Evolutionary conservation across 2,113 vertebrate genomes (phyloP), one percentile per base, ranked within the genome.

Genomic region (Periophthalmodon schlosseri): DNA sequence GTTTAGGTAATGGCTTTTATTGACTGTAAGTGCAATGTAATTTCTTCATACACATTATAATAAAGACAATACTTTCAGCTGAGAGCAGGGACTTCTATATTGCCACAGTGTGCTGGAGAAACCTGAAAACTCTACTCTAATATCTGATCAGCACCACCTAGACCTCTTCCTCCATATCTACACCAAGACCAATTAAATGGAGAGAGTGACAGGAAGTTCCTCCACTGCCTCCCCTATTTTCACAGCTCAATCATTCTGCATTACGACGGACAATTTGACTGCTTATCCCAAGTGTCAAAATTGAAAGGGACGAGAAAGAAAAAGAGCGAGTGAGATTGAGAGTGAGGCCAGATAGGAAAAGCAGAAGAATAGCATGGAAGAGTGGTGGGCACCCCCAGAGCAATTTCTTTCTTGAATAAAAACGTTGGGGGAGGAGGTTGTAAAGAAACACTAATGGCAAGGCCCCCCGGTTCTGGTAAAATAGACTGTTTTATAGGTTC

Each of bases 161-260:
- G 77, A 87, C 36, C 65, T 13, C 76, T 74, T 75, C 63, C 73
- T 88, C 93, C 91, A 85, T 96, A 96, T 98, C 96, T 97, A 95
- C 96, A 96, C 96, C 95, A 95, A 96, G 95, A 68, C 94, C 95
- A 95, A 97, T 97, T 97, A 97, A 96, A 96, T 93, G 83, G 88
- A 85, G 34, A 74, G 85, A 78, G 91, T 91, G 93, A 95, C 94
- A 95, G 95, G 93, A 80, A 57, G 56, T 74, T 73, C 76, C 71
- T 74, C 20, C 66, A 16, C 70, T 9, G 61, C 72, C 18, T 21
- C 70, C 81, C 93, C 95, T 95, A 93, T 96, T 97, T 89, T 97
- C 97, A 98, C 96, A 97, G 95, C 97, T 99, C 96, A 97, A 98
- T 99, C 97, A 97, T 96, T 95, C 95, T 95, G 95, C 95, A 94